A percentile compares a stretch with the other conserved stretches of the same genome.
Conservation (phyloP, 2,113 vertebrate species). For the Sapajus apella region DNA sequence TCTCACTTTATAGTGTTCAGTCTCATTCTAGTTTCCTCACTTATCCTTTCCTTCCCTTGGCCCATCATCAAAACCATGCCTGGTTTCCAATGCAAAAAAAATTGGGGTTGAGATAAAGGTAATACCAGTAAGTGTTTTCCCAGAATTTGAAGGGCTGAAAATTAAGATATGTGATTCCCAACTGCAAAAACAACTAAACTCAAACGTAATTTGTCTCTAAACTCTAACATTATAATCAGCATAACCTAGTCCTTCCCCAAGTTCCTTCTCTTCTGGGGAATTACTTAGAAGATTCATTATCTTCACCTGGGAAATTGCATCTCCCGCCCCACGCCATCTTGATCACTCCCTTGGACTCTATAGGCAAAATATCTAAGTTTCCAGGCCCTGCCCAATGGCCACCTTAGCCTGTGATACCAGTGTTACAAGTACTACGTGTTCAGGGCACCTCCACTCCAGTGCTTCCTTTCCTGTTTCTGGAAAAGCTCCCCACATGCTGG, state of each 20-base stretch:
- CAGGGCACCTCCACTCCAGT: neutral
- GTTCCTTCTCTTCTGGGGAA: neutral
- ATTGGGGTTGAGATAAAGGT: neutral
- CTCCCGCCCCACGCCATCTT: no score
- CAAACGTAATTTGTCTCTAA: neutral
- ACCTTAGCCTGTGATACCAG: neutral
- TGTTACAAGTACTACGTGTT: neutral
- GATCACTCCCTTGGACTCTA: neutral
- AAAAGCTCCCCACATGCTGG: neutral
- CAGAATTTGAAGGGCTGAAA: neutral
- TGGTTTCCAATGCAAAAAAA: conserved; percentile 9
- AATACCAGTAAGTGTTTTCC: neutral
- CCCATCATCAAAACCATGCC: neutral
- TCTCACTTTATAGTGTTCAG: neutral
- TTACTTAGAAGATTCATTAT: neutral
- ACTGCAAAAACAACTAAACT: neutral
- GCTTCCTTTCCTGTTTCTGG: neutral
- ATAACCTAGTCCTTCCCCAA: neutral
- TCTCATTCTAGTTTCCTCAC: neutral
- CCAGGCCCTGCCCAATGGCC: neutral
- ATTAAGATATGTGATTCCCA: neutral
- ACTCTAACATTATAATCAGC: neutral
- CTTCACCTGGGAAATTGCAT: neutral
- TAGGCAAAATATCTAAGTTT: neutral
- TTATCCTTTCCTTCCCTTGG: neutral